These are phyloP conservation scores for Gisinianus flammeolus DNA, from an alignment of 2,888 invertebrate genomes.

Conservation along the genomic window DNA sequence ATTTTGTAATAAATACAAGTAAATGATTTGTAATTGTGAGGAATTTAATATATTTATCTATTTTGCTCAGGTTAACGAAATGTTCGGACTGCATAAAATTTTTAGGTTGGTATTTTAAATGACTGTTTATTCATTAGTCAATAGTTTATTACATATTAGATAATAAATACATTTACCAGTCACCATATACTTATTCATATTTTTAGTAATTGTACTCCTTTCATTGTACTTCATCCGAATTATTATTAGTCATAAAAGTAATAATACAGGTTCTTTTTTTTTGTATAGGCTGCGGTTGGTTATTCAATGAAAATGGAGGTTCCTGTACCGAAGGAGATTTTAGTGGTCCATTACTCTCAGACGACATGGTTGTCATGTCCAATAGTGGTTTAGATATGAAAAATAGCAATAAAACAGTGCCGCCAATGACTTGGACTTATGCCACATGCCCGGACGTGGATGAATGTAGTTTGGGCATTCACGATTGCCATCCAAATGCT, in stretches of 20 bases:
- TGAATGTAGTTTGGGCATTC: conserved; percentile 85
- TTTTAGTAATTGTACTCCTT: too few species aligned
- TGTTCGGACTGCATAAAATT: conserved; percentile 48
- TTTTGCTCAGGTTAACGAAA: conserved; percentile 65
- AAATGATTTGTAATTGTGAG: too few species aligned
- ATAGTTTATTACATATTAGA: too few species aligned
- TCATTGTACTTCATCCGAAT: not conserved
- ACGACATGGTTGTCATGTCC: conserved; percentile 13
- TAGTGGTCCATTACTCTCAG: conserved; percentile 69
- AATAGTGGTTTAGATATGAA: not conserved
- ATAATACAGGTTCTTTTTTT: conserved; percentile 37
- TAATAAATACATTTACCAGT: too few species aligned
- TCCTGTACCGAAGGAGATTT: conserved; percentile 86
- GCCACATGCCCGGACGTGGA: conserved; percentile 92
- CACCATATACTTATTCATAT: too few species aligned
- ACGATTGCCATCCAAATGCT: conserved; percentile 89
- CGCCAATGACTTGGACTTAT: conserved; percentile 75
- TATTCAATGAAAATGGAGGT: conserved; percentile 89
- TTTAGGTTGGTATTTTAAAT: too few species aligned
- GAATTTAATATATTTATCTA: too few species aligned
- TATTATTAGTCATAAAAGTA: not conserved
- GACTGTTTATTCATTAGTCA: too few species aligned
- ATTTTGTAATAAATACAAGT: too few species aligned
- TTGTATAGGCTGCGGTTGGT: conserved; percentile 89
- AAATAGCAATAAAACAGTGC: not conserved